Percentiles rank a stretch among this genome's conserved stretches.
Evolutionary conservation across 2,888 invertebrate genomes (phyloP).

Genomic region (Eilema depressum): DNA sequence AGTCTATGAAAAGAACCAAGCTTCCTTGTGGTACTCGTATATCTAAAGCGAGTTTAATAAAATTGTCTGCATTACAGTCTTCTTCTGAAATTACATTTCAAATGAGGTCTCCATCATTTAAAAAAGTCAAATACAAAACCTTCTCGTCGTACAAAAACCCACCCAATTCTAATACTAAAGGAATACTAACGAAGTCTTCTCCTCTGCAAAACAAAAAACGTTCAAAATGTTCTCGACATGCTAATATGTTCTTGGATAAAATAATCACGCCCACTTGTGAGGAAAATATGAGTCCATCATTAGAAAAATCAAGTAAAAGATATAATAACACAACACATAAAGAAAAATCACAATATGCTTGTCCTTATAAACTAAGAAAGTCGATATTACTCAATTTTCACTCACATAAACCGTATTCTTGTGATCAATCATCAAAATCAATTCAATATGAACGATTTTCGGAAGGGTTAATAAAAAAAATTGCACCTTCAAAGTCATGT

Average conservation of each 20-base stretch:
- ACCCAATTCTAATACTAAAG: too few species aligned
- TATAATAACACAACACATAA: background rate
- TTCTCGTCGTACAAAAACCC: too few species aligned
- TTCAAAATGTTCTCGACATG: too few species aligned
- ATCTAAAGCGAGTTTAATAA: background rate
- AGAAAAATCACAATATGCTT: background rate
- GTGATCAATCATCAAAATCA: background rate
- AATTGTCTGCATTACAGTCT: background rate
- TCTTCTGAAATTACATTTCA: background rate
- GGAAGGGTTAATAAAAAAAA: background rate
- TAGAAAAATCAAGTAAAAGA: background rate
- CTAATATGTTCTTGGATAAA: too few species aligned
- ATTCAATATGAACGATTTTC: slow-evolving; percentile 11
- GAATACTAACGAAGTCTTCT: background rate
- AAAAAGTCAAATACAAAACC: background rate
- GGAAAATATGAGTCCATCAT: background rate
- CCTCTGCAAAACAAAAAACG: too few species aligned
- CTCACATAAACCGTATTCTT: background rate
- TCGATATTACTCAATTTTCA: background rate
- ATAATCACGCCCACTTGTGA: background rate
- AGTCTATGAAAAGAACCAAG: too few species aligned
- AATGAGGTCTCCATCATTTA: background rate
- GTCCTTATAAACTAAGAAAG: background rate
- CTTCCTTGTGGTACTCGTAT: background rate
- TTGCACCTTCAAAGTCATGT: background rate